Base-by-base conservation (phyloP, 2,888 invertebrate genomes). In the Sminthurinus aureus region DNA sequence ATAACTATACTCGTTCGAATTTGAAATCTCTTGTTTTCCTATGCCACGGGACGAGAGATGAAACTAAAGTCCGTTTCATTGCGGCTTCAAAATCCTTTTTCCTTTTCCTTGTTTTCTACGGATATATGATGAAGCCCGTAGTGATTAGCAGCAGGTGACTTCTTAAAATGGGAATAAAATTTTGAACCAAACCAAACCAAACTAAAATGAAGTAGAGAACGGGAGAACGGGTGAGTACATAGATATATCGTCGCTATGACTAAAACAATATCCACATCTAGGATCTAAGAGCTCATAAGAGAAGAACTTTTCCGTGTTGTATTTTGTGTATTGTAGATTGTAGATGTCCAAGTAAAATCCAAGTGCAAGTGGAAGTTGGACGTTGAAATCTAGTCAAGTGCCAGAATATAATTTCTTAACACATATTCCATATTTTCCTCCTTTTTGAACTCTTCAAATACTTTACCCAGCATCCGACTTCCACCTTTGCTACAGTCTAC, bases 131-230 rank as follows among this genome's bases (percentile, higher is more conserved):
- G 78, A 80, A 69, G 80, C 71, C 24, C 71, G 67, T 71, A 71
- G 26, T 15, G 75, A 52, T 58, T 15, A 73, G 11, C 81, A 81
- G 81, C 81, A 64, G 81, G 81, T 81, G 74, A 81, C 64, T 64
- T 58, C 58, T 76, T 51, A 52, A 76, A 76, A 73, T 26, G 73
- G 75, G 73, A 75, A 66, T 74, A 64, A 81, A 81, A 79, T 64
- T 24, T 18, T 22, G 74, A 74, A 74, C 51, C 13, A 2, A 13
- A 58, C 73, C 24, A 73, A 73, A 73, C 73, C 58, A 58, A 58
- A 58, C 58, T 2, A 38, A 38, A 38, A 38, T 38, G 38, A 38
- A 38, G 38, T 38, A 38, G 38, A 38, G 38, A 38, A 58, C 0
- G 58, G 18, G 58, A 6, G 58, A 58, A 11, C n/a, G n/a, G n/a